These are phyloP conservation scores for Plutomurus gul DNA, from an alignment of 1,140 invertebrate genomes.

Conservation along the genomic window DNA sequence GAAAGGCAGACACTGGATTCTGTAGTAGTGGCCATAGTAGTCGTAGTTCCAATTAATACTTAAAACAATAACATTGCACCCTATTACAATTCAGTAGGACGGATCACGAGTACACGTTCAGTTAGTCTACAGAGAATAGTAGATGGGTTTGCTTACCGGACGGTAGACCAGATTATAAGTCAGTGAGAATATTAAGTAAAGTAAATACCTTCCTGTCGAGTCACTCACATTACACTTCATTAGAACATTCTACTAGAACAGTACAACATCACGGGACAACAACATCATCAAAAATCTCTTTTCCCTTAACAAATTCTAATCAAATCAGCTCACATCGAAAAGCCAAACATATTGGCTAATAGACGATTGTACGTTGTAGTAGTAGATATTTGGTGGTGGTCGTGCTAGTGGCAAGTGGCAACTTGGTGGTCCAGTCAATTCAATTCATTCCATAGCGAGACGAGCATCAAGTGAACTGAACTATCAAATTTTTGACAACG, in stretches of 20 bases:
- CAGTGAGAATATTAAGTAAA: too few relatives aligned
- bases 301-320: constrained; percentile 8
- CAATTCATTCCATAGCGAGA: constrained; percentile 4
- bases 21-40: too few relatives aligned
- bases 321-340: not conserved
- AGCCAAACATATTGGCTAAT: not conserved
- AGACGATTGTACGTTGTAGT: not conserved
- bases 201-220: too few relatives aligned
- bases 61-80: not conserved
- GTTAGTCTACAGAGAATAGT: too few relatives aligned
- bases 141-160: too few relatives aligned
- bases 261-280: not conserved
- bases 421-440: constrained; percentile 21
- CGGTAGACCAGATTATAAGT: too few relatives aligned
- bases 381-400: constrained; percentile 20
- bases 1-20: not conserved
- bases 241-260: not conserved
- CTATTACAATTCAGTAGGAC: not conserved
- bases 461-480: not conserved
- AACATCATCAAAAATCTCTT: not conserved
- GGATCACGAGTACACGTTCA: too few relatives aligned
- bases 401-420: constrained; percentile 24
- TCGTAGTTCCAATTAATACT: not conserved
- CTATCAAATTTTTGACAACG: constrained; percentile 19
- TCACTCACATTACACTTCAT: too few relatives aligned